Evolutionary conservation across 2,888 invertebrate genomes (phyloP).

Genomic region (Theodoxus fluviatilis): DNA sequence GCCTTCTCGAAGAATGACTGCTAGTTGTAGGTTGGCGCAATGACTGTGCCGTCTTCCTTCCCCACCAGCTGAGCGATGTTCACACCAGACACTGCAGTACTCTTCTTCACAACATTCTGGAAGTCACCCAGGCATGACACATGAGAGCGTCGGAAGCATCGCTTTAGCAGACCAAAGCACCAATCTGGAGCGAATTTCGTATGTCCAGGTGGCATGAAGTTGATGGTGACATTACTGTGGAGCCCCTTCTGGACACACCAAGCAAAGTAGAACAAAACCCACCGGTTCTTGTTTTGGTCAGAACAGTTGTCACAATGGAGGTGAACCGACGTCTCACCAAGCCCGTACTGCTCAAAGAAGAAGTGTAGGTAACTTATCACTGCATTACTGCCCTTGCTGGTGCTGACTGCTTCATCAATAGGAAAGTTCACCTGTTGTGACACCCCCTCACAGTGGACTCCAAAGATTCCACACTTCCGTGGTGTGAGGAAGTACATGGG

Average conservation of each 20-base stretch:
- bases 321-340: slow-evolving; percentile 25
- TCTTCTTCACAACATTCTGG: slow-evolving; percentile 25
- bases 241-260: slow-evolving; percentile 28
- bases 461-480: slow-evolving; percentile 42
- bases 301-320: slow-evolving; percentile 29
- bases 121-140: slow-evolving; percentile 29
- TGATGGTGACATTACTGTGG: slow-evolving; percentile 21
- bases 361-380: slow-evolving; percentile 29
- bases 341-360: slow-evolving; percentile 30
- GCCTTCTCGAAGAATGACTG: slow-evolving; percentile 2
- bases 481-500: slow-evolving; percentile 40
- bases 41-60: slow-evolving; percentile 24
- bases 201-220: slow-evolving; percentile 30
- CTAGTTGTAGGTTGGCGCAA: slow-evolving; percentile 30
- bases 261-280: slow-evolving; percentile 27
- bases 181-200: slow-evolving; percentile 36
- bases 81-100: slow-evolving; percentile 24
- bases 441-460: slow-evolving; percentile 35
- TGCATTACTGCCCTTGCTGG: slow-evolving; percentile 29
- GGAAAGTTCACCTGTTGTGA: slow-evolving; percentile 34
- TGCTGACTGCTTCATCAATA: slow-evolving; percentile 35
- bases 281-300: slow-evolving; percentile 30
- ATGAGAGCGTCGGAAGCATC: slow-evolving; percentile 16
- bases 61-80: slow-evolving; percentile 32
- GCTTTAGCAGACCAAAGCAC: slow-evolving; percentile 34